These are phyloP conservation scores for Periplaneta americana DNA, from an alignment of 1,140 invertebrate species.

Conservation along the genomic window DNA sequence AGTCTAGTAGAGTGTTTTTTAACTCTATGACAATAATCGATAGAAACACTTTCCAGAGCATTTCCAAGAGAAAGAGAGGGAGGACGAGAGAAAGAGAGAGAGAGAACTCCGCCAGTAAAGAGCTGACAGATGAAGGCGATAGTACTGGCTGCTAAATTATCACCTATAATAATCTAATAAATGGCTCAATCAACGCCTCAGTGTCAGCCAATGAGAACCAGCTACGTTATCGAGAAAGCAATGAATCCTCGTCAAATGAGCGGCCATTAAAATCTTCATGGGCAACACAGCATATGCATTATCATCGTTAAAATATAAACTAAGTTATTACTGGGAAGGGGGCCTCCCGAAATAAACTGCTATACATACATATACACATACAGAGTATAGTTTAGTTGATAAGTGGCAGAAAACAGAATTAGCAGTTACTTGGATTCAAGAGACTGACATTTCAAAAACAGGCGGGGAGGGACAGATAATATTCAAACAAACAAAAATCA, in stretches of 20 bases:
- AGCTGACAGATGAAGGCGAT: not conserved
- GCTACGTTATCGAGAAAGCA: not conserved
- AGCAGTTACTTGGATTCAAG: not conserved
- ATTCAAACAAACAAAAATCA: not conserved
- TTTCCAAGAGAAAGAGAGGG: not conserved
- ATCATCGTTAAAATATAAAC: not conserved
- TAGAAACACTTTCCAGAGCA: not conserved
- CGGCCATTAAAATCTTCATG: constrained; percentile 2
- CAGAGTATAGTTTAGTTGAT: not conserved
- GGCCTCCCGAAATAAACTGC: not conserved
- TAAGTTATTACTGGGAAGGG: not conserved
- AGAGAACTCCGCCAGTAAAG: not conserved
- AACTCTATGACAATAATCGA: not conserved
- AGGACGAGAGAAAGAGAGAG: not conserved
- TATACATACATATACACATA: not conserved
- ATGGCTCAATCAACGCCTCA: not conserved
- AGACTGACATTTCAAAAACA: not conserved
- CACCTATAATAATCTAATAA: not conserved
- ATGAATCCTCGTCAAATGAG: constrained; percentile 7
- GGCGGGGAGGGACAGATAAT: not conserved
- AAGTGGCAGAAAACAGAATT: not conserved
- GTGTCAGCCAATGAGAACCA: not conserved
- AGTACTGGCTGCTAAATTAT: not conserved
- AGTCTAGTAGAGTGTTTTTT: not conserved
- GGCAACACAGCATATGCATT: not conserved